These are phyloP conservation scores for Hypanus sabinus DNA, from an alignment of 2,113 vertebrate genomes.

Conservation along the genomic window DNA sequence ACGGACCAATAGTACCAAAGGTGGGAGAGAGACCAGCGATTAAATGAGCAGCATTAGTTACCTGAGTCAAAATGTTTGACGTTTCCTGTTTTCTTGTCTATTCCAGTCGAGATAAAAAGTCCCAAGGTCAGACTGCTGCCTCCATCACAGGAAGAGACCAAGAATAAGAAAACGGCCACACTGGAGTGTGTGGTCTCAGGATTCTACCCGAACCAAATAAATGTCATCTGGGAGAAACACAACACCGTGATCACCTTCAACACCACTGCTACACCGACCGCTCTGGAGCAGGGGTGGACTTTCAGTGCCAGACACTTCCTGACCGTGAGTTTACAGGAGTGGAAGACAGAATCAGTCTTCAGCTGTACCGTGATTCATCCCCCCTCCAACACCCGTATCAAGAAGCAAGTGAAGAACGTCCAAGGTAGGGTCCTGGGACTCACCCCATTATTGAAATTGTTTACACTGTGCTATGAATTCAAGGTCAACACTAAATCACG, in stretches of 20 bases:
- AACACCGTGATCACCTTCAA: neutral
- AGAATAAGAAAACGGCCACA: too few relatives aligned
- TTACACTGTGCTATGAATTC: neutral
- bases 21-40: neutral
- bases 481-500: neutral
- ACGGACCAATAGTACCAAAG: neutral
- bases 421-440: neutral
- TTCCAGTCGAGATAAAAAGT: too few relatives aligned
- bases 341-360: neutral
- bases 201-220: neutral
- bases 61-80: too few relatives aligned
- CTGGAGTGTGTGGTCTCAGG: too few relatives aligned
- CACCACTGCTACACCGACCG: neutral
- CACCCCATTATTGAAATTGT: neutral
- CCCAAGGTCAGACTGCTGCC: too few relatives aligned
- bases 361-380: neutral
- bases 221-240: neutral
- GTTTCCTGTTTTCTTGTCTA: too few relatives aligned
- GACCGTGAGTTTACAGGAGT: neutral
- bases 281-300: neutral
- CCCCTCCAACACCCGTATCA: neutral
- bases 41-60: neutral
- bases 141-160: too few relatives aligned
- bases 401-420: neutral
- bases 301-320: constrained; percentile 4